A percentile compares a stretch with the other conserved stretches of the same genome.
phyloP scores from a whole-genome alignment of 2,113 vertebrate species.

The Passer domesticus region DNA sequence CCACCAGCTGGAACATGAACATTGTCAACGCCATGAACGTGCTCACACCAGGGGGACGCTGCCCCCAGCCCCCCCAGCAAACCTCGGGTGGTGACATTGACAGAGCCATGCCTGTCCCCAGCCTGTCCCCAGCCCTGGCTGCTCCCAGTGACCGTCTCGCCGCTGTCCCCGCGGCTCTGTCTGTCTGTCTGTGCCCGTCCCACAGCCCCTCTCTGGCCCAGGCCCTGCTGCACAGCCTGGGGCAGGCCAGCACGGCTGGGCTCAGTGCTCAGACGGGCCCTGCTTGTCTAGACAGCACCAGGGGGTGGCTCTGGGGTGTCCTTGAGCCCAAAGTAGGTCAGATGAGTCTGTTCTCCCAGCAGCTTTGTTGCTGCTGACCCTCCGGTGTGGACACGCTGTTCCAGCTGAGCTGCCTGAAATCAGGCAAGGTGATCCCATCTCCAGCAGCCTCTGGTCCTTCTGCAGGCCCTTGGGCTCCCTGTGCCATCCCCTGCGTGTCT shows the following conservation, averaged over 20 bases:
- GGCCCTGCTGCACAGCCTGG: background rate
- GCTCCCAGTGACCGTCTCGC: background rate
- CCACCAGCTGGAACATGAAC: background rate
- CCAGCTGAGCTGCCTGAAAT: background rate
- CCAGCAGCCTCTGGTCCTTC: background rate
- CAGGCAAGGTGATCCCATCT: background rate
- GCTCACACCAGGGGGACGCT: background rate
- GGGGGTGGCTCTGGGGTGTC: background rate
- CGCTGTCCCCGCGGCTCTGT: rapidly evolving
- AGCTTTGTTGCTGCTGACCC: background rate
- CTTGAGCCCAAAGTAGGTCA: constrained; percentile 56
- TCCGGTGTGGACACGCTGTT: background rate
- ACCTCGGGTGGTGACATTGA: background rate
- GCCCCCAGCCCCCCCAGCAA: background rate
- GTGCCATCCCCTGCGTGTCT: background rate
- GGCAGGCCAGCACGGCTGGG: background rate
- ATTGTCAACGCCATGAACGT: background rate
- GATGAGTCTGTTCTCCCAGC: background rate
- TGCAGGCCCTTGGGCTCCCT: background rate
- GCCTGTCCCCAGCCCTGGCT: background rate
- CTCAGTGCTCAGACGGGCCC: background rate
- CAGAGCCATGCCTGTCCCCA: background rate
- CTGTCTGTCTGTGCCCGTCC: background rate
- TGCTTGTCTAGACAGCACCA: background rate
- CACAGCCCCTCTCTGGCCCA: background rate